A percentile compares a stretch with the other conserved stretches of the same genome.
Conservation (phyloP, 2,888 invertebrate species). For the Pecten maximus region DNA sequence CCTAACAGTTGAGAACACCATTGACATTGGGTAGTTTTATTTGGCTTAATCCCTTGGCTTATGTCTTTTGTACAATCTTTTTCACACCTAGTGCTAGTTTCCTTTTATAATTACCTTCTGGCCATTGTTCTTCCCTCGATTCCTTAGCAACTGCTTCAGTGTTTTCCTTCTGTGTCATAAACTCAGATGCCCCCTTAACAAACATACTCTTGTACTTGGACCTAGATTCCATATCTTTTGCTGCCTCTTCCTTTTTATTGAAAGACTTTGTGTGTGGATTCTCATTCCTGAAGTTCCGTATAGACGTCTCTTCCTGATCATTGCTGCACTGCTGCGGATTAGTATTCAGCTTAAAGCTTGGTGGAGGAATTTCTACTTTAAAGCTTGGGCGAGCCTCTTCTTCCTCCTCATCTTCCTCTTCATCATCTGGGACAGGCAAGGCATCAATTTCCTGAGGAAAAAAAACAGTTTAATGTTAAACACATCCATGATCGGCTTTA, state of each 20-base stretch:
- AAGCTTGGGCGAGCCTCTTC: conserved; percentile 45
- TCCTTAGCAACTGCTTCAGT: conserved; percentile 46
- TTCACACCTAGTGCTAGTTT: no score
- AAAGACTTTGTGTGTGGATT: conserved; percentile 41
- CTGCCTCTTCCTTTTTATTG: background rate
- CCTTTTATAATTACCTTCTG: conserved; percentile 67
- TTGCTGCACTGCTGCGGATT: conserved; percentile 33
- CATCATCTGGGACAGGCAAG: conserved; percentile 51
- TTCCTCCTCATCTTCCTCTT: conserved; percentile 40
- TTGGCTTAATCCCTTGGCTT: no score
- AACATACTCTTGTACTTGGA: conserved; percentile 67
- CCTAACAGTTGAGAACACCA: no score
- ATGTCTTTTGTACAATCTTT: no score
- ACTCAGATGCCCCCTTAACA: conserved; percentile 73
- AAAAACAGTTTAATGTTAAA: no score
- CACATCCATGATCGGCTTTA: no score
- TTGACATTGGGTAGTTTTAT: no score
- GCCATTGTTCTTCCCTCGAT: conserved; percentile 64
- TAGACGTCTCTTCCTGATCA: conserved; percentile 39
- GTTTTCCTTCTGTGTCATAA: conserved; percentile 57
- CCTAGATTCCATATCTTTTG: background rate
- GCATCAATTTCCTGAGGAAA: conserved; percentile 68
- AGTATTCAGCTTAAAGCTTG: conserved; percentile 40
- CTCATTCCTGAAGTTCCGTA: conserved; percentile 42
- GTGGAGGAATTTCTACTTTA: conserved; percentile 44